Evolutionary conservation across 2,797 vertebrate genomes (phyloP).

Genomic region (Leptoclinus maculatus): DNA sequence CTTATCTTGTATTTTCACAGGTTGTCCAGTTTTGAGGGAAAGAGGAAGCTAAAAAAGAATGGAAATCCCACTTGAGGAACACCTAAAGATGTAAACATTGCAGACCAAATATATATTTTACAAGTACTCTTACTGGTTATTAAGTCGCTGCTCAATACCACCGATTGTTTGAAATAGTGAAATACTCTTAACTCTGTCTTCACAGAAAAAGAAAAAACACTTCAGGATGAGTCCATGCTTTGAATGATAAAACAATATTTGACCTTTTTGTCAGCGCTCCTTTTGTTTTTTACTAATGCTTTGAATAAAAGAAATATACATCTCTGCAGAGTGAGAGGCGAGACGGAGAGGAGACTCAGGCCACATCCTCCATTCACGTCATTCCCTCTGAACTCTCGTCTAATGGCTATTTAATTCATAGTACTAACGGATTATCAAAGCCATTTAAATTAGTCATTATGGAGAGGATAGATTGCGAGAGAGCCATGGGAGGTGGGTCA

Average conservation of each 20-base stretch:
- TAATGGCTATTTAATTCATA: constrained; percentile 77
- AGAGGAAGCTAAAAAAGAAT: background rate
- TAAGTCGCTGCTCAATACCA: background rate
- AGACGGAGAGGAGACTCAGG: constrained; percentile 18
- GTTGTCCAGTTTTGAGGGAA: background rate
- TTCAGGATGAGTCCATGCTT: background rate
- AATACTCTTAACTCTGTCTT: background rate
- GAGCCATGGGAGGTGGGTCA: constrained; percentile 66
- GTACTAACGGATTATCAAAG: constrained; percentile 76
- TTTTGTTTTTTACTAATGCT: constrained; percentile 26
- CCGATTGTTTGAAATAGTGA: background rate
- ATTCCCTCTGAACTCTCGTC: constrained; percentile 56
- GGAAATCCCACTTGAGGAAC: background rate
- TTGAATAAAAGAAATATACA: constrained; percentile 20
- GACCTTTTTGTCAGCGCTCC: background rate
- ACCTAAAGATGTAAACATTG: background rate
- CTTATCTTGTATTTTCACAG: background rate
- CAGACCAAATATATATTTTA: background rate
- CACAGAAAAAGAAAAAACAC: background rate
- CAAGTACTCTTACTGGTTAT: background rate
- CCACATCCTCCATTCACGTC: constrained; percentile 44
- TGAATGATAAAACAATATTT: background rate
- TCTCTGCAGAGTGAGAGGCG: constrained; percentile 10
- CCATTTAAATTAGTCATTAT: constrained; percentile 81
- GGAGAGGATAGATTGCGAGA: constrained; percentile 67